Evolutionary conservation across 2,888 invertebrate genomes (phyloP), one percentile per base, ranked within the genome.

Genomic region (Uropetala carovei): DNA sequence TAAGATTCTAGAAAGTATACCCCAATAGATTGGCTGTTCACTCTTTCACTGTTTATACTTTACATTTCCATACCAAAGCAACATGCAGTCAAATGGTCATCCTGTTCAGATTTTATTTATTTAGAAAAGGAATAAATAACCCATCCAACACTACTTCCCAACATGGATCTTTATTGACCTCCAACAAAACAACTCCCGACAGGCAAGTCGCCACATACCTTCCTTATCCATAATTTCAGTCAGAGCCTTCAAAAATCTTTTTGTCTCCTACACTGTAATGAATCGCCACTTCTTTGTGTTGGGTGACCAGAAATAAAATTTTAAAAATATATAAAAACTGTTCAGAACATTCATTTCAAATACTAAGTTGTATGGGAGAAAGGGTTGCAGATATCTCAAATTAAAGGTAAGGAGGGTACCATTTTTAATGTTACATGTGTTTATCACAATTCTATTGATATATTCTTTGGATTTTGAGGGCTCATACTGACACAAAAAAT

Each of bases 101-200:
- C 43, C 43, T 43, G 43, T 43, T 43, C 43, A 43, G 43, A 43
- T 43, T 43, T 43, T 43, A 43, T 43, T 43, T 43, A 43, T 43
- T 43, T 43, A 43, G 43, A 3, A 43, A 43, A 43, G 43, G 43
- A 89, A 89, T 89, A 89, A 89, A 89, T 89, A 89, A 89, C 64
- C 64, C 60, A 89, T 89, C 64, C 84, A 81, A 75, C 64, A 92
- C 58, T 81, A 83, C 91, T 93, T 92, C 92, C 93, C 92, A 93
- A 92, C 92, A 92, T 93, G 85, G 93, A 92, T 92, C 93, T 92
- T 93, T 93, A 93, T 93, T 93, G 92, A 93, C 92, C 93, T 89
- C 89, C 89, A 89, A 83, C 83, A 92, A 92, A 84, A 92, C 83
- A 92, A 82, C 84, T 92, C 84, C 60, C 27, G 60, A 82, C 58